Conservation (phyloP, 2,888 invertebrate genomes). For the Caradrina kadenii region DNA sequence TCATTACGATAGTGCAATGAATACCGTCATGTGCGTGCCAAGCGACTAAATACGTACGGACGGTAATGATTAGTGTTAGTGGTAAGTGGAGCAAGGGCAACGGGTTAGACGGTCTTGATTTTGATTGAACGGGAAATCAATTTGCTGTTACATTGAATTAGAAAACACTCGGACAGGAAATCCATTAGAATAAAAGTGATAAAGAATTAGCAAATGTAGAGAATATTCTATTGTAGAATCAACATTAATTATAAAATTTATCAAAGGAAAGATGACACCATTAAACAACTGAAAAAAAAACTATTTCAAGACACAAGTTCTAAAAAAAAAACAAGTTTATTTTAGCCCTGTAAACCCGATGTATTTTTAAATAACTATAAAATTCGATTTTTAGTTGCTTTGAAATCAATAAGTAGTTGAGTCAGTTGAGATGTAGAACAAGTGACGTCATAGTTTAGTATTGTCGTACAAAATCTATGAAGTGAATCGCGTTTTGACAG, state of each 20-base stretch:
- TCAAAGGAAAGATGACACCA: not conserved
- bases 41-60: conserved; percentile 20
- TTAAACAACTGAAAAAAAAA: too few species aligned
- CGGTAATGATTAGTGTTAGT: conserved; percentile 25
- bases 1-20: conserved; percentile 47
- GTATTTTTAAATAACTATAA: too few species aligned
- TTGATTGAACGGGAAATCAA: conserved; percentile 44
- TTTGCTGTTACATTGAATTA: conserved; percentile 22
- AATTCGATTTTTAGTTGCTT: too few species aligned
- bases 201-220: not conserved
- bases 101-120: conserved; percentile 32
- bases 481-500: too few species aligned
- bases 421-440: too few species aligned
- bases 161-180: conserved; percentile 25
- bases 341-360: too few species aligned
- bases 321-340: too few species aligned
- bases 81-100: conserved; percentile 62
- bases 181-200: not conserved
- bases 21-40: conserved; percentile 24
- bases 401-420: too few species aligned
- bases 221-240: not conserved
- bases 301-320: too few species aligned
- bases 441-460: too few species aligned
- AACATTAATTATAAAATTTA: not conserved
- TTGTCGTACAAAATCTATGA: too few species aligned